Percentiles rank a stretch among this genome's conserved stretches.
Conservation (phyloP, 2,888 invertebrate genomes). For the Nymphalis c-album region DNA sequence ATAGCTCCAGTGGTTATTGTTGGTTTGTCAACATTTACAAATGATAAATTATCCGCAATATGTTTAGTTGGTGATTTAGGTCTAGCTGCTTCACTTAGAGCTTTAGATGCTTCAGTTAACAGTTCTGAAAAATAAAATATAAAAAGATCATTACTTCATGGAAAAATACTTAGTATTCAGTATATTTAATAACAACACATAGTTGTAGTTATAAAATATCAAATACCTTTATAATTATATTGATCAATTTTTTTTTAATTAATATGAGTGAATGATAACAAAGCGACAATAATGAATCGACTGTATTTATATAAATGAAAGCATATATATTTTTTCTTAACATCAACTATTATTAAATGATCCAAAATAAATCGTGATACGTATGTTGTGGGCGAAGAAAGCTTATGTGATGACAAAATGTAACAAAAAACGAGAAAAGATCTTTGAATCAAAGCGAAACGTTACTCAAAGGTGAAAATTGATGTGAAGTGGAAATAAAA, state of each 20-base stretch:
- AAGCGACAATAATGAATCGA: conserved; percentile 2
- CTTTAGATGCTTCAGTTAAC: conserved; percentile 65
- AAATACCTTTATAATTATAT: background rate
- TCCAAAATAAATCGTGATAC: conserved; percentile 44
- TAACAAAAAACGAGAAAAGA: conserved; percentile 58
- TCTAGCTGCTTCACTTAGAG: conserved; percentile 63
- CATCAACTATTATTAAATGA: conserved; percentile 34
- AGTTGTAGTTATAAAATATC: background rate
- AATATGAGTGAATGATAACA: background rate
- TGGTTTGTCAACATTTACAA: conserved; percentile 78
- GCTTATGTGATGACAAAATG: conserved; percentile 57
- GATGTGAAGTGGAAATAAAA: conserved; percentile 54
- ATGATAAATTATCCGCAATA: conserved; percentile 71
- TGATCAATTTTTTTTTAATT: background rate
- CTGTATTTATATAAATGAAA: conserved; percentile 13
- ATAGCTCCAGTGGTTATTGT: conserved; percentile 79
- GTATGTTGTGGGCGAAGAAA: conserved; percentile 56
- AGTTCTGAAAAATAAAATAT: conserved; percentile 61
- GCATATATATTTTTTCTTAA: conserved; percentile 16
- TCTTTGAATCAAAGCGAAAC: conserved; percentile 79
- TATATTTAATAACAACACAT: background rate
- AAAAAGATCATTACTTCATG: too few species aligned
- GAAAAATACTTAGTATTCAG: background rate
- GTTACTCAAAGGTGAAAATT: conserved; percentile 71
- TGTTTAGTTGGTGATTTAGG: conserved; percentile 77